Percentiles rank a stretch among this genome's conserved stretches.
Evolutionary conservation across 1,140 invertebrate genomes (phyloP).

Genomic region (Panulirus ornatus): DNA sequence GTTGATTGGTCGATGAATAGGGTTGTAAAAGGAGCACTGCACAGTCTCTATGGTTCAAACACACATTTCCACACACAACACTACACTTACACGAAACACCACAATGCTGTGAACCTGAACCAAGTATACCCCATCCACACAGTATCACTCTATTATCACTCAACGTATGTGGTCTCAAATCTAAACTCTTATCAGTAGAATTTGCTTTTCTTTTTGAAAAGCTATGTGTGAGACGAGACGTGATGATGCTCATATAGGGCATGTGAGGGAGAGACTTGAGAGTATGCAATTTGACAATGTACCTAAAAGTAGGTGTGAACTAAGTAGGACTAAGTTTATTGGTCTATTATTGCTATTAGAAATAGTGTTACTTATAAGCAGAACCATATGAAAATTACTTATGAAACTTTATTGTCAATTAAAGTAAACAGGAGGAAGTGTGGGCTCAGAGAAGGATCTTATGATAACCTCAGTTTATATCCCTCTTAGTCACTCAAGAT

Average conservation of each 20-base stretch:
- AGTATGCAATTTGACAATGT: not conserved
- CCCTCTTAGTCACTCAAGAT: not conserved
- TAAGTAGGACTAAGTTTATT: not conserved
- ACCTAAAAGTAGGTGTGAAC: not conserved
- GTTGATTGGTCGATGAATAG: not conserved
- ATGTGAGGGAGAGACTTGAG: not conserved
- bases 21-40: not conserved
- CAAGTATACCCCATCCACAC: not conserved
- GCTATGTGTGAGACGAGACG: constrained; percentile 1
- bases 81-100: not conserved
- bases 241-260: not conserved
- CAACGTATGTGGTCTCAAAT: not conserved
- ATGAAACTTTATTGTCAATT: constrained; percentile 10
- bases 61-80: not conserved
- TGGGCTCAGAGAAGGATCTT: not conserved
- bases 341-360: constrained; percentile 9
- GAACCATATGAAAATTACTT: not conserved
- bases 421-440: not conserved
- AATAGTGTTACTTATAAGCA: not conserved
- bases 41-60: not conserved
- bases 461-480: not conserved
- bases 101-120: not conserved
- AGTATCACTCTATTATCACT: not conserved
- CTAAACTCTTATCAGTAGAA: not conserved
- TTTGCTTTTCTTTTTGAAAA: not conserved